Evolutionary conservation across 2,113 vertebrate genomes (phyloP), one percentile per base, ranked within the genome.

Genomic region (Cyprinodon tularosa): DNA sequence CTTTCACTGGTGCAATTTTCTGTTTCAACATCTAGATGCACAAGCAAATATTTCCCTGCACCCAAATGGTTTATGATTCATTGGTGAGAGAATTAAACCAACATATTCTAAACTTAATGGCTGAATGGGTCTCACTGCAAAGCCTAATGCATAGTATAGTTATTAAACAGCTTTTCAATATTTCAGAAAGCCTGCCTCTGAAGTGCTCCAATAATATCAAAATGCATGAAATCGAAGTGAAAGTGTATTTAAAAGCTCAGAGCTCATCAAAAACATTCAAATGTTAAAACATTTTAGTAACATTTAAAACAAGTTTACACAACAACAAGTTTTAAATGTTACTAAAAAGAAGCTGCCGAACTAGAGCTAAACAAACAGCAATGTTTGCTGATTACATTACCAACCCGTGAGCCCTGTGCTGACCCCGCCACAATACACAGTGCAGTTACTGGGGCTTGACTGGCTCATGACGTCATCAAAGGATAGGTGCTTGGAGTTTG

Each of bases 381-480:
- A 29, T 61, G 61, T 62, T 62, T 62, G 17, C 13, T 59, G 4
- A 2, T 22, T 64, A 4, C 48, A 61, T 12, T 66, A 72, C 15
- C 67, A 71, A 99, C 98, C 98, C 94, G 97, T 96, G 62, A 99
- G 94, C 10, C 98, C 97, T 0, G 96, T 95, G 69, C 97, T 97
- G 38, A 99, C 97, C 0, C 98, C 98, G 0, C 98, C 98, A 37
- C 97, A 99, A 86, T 99, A 99, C 9, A 99, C 98, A 0, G 98
- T 99, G 91, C 97, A 98, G 94, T 99, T 99, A 92, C 96, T 98
- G 40, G 96, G 97, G 88, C 98, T 99, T 74, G 97, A 99, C 91
- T 99, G 97, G 85, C 93, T 98, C 78, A 99, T 95, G 72, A 99
- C 98, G 13, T 99, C 98, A 9, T 99, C 98, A 36, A 98, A 99